Evolutionary conservation across 1,140 invertebrate species (phyloP).

Genomic region (Drosophila sulfurigaster): DNA sequence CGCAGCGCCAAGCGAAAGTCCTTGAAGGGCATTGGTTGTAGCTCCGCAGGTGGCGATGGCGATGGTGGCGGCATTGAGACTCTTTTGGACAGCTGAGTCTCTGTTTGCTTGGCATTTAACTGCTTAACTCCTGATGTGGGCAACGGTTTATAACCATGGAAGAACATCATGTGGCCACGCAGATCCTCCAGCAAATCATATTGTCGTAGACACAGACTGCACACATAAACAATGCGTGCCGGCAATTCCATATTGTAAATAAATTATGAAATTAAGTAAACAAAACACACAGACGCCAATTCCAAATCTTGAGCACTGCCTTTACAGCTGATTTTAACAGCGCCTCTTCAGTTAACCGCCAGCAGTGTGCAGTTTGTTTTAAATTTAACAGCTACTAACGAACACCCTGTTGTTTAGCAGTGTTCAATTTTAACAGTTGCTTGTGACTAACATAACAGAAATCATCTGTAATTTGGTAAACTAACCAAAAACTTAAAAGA

Average conservation of each 20-base stretch:
- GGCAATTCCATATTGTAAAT: constrained; percentile 44
- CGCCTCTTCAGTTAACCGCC: not conserved
- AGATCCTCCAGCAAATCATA: constrained; percentile 86
- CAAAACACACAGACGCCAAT: not conserved
- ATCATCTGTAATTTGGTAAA: no score
- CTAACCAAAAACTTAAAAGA: no score
- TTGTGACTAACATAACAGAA: no score
- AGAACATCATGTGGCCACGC: constrained; percentile 86
- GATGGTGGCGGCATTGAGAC: not conserved
- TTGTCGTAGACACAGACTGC: constrained; percentile 85
- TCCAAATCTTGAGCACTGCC: no score
- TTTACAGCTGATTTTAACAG: constrained; percentile 42
- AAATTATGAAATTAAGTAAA: constrained; percentile 1
- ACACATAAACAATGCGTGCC: constrained; percentile 84
- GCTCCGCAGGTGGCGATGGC: constrained; percentile 22
- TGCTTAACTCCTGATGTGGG: constrained; percentile 13
- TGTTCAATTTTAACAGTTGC: no score
- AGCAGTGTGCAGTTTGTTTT: not conserved
- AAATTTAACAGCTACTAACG: constrained; percentile 7
- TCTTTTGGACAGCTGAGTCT: not conserved
- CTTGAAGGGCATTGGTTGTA: constrained; percentile 74
- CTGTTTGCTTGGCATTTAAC: constrained; percentile 13
- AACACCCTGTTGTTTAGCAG: not conserved
- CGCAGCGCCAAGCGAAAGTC: constrained; percentile 72
- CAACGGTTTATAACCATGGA: constrained; percentile 63